Base-by-base conservation (phyloP, 1,140 invertebrate genomes). In the Leptinotarsa defecta region DNA sequence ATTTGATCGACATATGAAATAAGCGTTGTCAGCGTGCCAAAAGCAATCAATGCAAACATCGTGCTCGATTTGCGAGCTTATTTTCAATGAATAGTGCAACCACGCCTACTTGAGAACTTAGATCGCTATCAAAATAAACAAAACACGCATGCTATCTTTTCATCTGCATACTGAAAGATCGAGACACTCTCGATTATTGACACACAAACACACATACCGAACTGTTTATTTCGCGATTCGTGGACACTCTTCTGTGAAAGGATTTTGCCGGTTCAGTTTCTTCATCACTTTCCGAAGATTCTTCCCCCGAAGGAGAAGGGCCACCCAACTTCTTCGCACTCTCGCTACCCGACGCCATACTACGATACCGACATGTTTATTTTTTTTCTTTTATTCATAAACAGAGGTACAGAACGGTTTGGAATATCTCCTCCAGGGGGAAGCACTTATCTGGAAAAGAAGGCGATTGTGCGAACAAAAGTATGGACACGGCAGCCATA, bases 231-330 rank as follows among this genome's bases (percentile, higher is more conserved):
- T 90, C 89, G 83, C 88, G 88, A 81, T 91, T 91, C 65, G 89
- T 92, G 70, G 91, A 92, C 79, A 92, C 87, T 80, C 90, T 88
- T 83, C 90, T 86, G 80, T 91, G 90, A 83, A 91, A 92, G 75
- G 89, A 89, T 83, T 85, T 88, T 52, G 90, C 90, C 76, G 91
- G 90, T 81, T 91, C 91, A 20, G 88, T 88, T 85, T 92, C 91
- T 74, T 88, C 89, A 84, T 92, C 91, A 81, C 91, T 92, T 80
- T 91, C 91, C 17, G 91, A 90, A 64, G 88, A 89, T 75, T 90
- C 89, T 71, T 89, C 88, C n/a, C 79, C 81, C 62, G 76, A 79
- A 17, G 79, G 80, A 57, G 82, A 83, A 73, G 77, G 80, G 64
- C 79, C 76, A 71, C 77, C 78, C 77, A 82, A 79, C 79, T 80